These are phyloP conservation scores for Cephonodes hylas DNA, from an alignment of 2,888 invertebrate species.

Conservation along the genomic window DNA sequence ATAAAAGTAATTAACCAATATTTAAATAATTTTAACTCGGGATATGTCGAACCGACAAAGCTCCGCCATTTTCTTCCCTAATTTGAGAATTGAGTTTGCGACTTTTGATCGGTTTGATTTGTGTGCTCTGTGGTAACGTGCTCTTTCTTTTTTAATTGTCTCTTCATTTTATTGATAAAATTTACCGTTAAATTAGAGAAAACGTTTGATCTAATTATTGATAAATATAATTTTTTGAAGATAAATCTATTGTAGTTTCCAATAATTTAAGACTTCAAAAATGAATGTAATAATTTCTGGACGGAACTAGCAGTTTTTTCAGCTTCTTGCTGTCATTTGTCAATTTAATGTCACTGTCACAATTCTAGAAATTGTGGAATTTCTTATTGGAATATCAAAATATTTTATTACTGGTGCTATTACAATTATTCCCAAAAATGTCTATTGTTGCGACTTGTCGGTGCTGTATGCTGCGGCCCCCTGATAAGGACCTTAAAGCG, in stretches of 20 bases:
- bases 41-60: neutral
- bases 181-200: too few relatives aligned
- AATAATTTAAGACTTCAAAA: too few relatives aligned
- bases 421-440: conserved; percentile 34
- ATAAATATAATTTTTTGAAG: too few relatives aligned
- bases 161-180: too few relatives aligned
- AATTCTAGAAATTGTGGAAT: neutral
- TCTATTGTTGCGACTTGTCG: conserved; percentile 44
- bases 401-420: neutral
- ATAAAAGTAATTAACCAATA: neutral
- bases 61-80: conserved; percentile 21
- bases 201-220: too few relatives aligned
- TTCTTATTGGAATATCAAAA: neutral
- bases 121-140: too few relatives aligned
- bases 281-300: too few relatives aligned
- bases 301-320: too few relatives aligned
- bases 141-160: too few relatives aligned
- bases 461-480: conserved; percentile 61
- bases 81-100: neutral
- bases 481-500: conserved; percentile 59
- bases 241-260: too few relatives aligned
- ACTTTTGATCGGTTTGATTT: too few relatives aligned
- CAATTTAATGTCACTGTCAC: neutral
- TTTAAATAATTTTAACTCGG: neutral
- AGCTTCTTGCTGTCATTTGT: too few relatives aligned